Percentiles rank a stretch among this genome's conserved stretches.
Conservation (phyloP, 2,888 invertebrate genomes). For the Ormyrus thymus region DNA sequence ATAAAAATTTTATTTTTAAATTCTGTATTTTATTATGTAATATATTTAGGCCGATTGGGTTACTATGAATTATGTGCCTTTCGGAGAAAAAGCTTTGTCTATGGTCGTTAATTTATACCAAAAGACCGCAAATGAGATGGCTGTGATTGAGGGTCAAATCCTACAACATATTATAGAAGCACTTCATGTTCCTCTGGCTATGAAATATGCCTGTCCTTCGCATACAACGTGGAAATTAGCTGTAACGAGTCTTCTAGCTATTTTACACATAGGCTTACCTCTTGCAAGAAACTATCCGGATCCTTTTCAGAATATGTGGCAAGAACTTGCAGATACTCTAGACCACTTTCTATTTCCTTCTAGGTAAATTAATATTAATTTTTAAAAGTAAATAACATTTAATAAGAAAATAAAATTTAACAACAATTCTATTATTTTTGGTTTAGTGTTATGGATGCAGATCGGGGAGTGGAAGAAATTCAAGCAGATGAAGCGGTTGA, state of each 20-base stretch:
- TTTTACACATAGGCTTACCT: slow-evolving; percentile 90
- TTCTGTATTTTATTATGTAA: slow-evolving; percentile 14
- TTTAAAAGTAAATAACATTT: slow-evolving; percentile 48
- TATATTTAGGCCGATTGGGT: slow-evolving; percentile 81
- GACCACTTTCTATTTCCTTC: slow-evolving; percentile 95
- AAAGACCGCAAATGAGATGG: slow-evolving; percentile 82
- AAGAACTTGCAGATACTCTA: slow-evolving; percentile 87
- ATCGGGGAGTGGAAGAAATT: slow-evolving; percentile 77
- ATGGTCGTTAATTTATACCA: slow-evolving; percentile 86
- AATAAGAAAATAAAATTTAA: slow-evolving; percentile 1
- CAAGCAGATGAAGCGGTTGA: slow-evolving; percentile 87
- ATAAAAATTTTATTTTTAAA: slow-evolving; percentile 21
- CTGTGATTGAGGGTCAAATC: slow-evolving; percentile 84
- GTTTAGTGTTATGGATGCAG: slow-evolving; percentile 75
- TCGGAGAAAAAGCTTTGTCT: slow-evolving; percentile 87
- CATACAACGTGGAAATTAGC: slow-evolving; percentile 90
- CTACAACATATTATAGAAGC: slow-evolving; percentile 83
- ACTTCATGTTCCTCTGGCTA: slow-evolving; percentile 83
- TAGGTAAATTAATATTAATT: slow-evolving; percentile 76
- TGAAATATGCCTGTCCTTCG: slow-evolving; percentile 88
- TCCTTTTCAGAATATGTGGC: slow-evolving; percentile 88
- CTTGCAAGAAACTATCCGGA: slow-evolving; percentile 88
- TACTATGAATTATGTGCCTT: slow-evolving; percentile 89
- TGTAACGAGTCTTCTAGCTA: slow-evolving; percentile 84
- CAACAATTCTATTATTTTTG: too few species aligned